Evolutionary conservation across 2,888 invertebrate species (phyloP).

Genomic region (Brachynemurus nebulosus): DNA sequence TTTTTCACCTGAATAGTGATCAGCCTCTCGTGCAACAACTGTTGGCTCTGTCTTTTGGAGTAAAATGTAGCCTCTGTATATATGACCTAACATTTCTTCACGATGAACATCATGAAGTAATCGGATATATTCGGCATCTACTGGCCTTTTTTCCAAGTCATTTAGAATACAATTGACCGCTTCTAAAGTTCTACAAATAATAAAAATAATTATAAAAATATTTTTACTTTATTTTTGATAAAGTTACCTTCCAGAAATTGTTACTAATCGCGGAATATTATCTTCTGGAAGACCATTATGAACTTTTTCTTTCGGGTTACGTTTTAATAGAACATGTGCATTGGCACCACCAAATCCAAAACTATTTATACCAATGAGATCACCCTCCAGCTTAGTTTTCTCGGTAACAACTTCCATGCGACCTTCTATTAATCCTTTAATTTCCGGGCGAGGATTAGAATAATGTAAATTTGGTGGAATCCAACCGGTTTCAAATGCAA

Average conservation of each 20-base stretch:
- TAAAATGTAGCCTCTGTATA: constrained; percentile 47
- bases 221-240: background rate
- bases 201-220: background rate
- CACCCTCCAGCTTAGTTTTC: constrained; percentile 52
- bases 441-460: constrained; percentile 34
- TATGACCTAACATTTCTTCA: constrained; percentile 36
- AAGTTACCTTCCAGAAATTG: constrained; percentile 47
- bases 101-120: constrained; percentile 42
- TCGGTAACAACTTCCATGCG: constrained; percentile 60
- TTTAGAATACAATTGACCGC: constrained; percentile 51
- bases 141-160: constrained; percentile 42
- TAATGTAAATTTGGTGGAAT: constrained; percentile 83
- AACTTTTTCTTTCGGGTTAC: constrained; percentile 42
- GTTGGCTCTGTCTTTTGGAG: constrained; percentile 22
- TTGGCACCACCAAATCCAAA: constrained; percentile 92
- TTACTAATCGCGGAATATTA: constrained; percentile 55
- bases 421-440: constrained; percentile 45
- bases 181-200: constrained; percentile 47
- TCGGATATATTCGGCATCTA: constrained; percentile 47
- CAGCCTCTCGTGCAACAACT: constrained; percentile 35
- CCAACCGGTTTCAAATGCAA: constrained; percentile 60
- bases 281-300: constrained; percentile 49
- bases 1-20: constrained; percentile 45
- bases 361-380: constrained; percentile 72
- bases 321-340: constrained; percentile 53